Evolutionary conservation across 1,140 invertebrate species (phyloP), one percentile per base, ranked within the genome.

Genomic region (Melanaphis sacchari): DNA sequence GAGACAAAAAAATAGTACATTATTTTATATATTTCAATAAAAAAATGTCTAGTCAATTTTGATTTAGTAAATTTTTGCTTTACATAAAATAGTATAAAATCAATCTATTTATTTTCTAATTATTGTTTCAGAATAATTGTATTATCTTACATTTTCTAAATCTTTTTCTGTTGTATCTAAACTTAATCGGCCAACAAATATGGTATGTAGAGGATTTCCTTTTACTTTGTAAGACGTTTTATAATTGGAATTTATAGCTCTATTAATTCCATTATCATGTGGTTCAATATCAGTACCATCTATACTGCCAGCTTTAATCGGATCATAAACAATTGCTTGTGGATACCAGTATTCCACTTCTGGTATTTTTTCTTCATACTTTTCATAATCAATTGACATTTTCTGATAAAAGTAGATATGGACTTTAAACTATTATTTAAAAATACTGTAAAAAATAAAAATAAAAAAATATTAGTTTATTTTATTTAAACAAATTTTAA

Each of bases 261-360:
- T 95, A 49, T 96, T 95, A 82, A 99, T 96, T 52, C 96, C 98
- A 94, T 96, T 96, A 94, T 99, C 98, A 94, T 99, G 98, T 24
- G 98, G 97, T 91, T 97, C 96, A 11, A 95, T 96, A 95, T 98
- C 98, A 38, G 98, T 98, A 3, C 97, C 97, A 96, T 98, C 98
- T 41, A 98, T 98, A 94, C 97, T 98, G 21, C 97, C 97, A 94
- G 96, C 96, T 96, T 97, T 97, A 76, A 97, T 95, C 24, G 97
- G 96, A 95, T 97, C 96, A 94, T 97, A 97, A 76, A 95, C 95
- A 94, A 95, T 96, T 18, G 96, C 96, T 94, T 95, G 96, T 36
- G 96, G 95, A 59, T 95, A 95, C 96, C 96, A 96, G 91, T 95
- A 95, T 66, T 95, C 95, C 49, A 94, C 90, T 76, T 94, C 26